Evolutionary conservation across 2,888 invertebrate genomes (phyloP), one percentile per base, ranked within the genome.

Genomic region (Chouioia cunea): DNA sequence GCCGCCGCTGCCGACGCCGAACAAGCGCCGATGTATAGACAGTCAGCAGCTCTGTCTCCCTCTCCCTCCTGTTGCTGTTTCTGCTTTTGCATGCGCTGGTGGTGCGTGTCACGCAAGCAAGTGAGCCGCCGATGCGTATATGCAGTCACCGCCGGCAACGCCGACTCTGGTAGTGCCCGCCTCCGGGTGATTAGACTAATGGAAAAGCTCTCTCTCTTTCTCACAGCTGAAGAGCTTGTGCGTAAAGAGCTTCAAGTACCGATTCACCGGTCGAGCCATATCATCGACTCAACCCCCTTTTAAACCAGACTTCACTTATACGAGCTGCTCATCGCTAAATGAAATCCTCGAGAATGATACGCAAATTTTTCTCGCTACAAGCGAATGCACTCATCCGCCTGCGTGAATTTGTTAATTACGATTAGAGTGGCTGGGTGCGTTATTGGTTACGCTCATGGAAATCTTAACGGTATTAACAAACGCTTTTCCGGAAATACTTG

Each of bases 61-160:
- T 48, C 54, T 22, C 65, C 16, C 47, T 47, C 15, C 4, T 27
- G 27, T 27, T 27, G 27, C 27, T 27, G 27, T 6, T 27, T 4
- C 54, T 10, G n/a, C 2, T 14, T 1, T 27, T 27, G 16, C 6
- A 44, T 1, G 23, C 27, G 15, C 20, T 8, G 2, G 16, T 4
- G 4, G 4, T 48, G 47, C 50, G 46, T 43, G 60, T 36, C 12
- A 53, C 57, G 65, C 46, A 62, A 48, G 68, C 68, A 56, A 6
- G 47, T 18, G 16, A 56, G 63, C 63, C 68, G 68, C 68, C 68
- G 63, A 56, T 68, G 68, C 68, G 62, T 62, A 67, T 56, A 23
- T 43, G 63, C 50, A 15, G 20, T 8, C 27, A 14, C 50, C 27
- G 65, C 65, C 63, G 53, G 20, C 18, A 36, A 14, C 54, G 16